Base-by-base conservation (phyloP, 2,113 vertebrate species). In the Sterna hirundo region DNA sequence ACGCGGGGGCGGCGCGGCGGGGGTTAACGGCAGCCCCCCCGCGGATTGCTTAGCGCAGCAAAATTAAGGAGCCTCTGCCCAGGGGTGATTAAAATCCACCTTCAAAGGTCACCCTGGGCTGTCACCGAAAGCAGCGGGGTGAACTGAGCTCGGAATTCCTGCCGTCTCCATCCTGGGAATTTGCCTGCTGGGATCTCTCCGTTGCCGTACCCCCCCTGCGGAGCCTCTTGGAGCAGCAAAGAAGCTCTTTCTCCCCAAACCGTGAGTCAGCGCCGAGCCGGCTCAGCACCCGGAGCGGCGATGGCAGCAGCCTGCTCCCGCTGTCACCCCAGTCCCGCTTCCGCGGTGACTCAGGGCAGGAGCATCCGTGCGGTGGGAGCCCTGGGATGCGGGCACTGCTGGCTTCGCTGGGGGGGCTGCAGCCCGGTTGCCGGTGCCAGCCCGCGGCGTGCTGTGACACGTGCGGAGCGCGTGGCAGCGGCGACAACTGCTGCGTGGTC, bases 1-100 rank as follows among this genome's bases (percentile, higher is more conserved):
- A 4, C 10, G 4, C 0, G 0, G 40, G 46, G 23, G 27, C 3
- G 19, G 64, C 2, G 14, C 1, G 2, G 29, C 0, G 3, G 40
- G 83, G 60, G 79, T 88, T 87, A 94, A 91, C 13, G 6, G 13
- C 70, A 23, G 83, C 16, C 2, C 38, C 16, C 47, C 38, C 16
- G 20, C 4, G 76, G n/a, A 46, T 84, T 68, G 47, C 72, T 83
- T 62, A 30, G 49, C 12, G 62, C 62, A n/a, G 83, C 62, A 60
- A 55, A 66, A 85, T 49, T 3, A 19, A 51, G 2, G 12, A 76
- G 61, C 30, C 46, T 38, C n/a, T 49, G 23, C 9, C 3, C 3
- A 21, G 54, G 15, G 64, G 17, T 25, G 79, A 74, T 61, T 42
- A 47, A 72, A 94, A 82, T 11, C n/a, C 75, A 32, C 62, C 44